Conservation (phyloP, 2,888 invertebrate genomes). For the Spialia ferax region DNA sequence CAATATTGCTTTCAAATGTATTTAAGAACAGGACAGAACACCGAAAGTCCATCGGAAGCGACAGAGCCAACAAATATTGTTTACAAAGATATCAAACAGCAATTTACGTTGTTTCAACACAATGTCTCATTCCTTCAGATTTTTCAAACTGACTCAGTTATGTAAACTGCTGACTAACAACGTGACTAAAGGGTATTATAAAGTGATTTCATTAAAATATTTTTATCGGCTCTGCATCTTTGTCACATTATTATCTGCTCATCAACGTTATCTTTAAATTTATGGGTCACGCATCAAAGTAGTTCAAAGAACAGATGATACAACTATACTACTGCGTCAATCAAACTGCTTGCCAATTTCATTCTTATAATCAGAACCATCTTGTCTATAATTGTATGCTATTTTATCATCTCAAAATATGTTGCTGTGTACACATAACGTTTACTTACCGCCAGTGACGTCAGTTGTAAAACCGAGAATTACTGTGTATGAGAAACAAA, state of each 20-base stretch:
- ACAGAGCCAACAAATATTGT: slow-evolving; percentile 41
- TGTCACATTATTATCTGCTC: slow-evolving; percentile 66
- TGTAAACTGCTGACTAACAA: slow-evolving; percentile 64
- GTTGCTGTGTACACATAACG: slow-evolving; percentile 46
- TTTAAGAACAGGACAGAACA: slow-evolving; percentile 28
- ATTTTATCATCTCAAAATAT: slow-evolving; percentile 32
- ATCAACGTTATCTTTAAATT: slow-evolving; percentile 57
- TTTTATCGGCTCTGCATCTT: slow-evolving; percentile 60
- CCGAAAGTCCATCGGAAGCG: background rate
- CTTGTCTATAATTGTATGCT: slow-evolving; percentile 24
- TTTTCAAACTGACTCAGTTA: slow-evolving; percentile 71
- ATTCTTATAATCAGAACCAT: slow-evolving; percentile 35
- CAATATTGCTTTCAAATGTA: slow-evolving; percentile 46
- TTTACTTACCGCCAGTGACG: slow-evolving; percentile 71
- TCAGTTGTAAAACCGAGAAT: slow-evolving; percentile 63
- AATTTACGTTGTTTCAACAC: slow-evolving; percentile 49
- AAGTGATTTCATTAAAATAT: slow-evolving; percentile 67
- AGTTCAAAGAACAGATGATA: slow-evolving; percentile 25
- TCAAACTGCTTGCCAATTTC: slow-evolving; percentile 41
- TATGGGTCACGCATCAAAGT: slow-evolving; percentile 49
- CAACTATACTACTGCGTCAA: slow-evolving; percentile 14
- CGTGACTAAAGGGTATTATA: slow-evolving; percentile 58
- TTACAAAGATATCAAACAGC: slow-evolving; percentile 43
- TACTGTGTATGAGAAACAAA: slow-evolving; percentile 73
- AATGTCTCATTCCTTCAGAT: slow-evolving; percentile 64